phyloP scores from a whole-genome alignment of 2,888 invertebrate genomes.

The Odontocerum albicorne region DNA sequence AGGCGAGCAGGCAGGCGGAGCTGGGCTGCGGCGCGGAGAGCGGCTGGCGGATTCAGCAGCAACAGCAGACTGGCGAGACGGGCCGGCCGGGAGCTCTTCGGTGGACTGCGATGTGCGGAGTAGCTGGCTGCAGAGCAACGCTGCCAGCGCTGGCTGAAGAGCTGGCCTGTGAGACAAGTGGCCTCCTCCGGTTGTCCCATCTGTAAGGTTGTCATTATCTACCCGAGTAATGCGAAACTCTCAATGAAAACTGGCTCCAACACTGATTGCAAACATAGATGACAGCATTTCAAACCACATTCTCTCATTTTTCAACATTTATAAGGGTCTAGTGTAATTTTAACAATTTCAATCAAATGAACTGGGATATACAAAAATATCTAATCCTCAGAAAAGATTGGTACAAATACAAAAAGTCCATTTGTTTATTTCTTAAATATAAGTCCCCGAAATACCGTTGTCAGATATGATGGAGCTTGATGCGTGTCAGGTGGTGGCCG shows the following conservation, averaged over 20 bases:
- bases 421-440: conserved; percentile 24
- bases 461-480: conserved; percentile 42
- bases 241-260: conserved; percentile 26
- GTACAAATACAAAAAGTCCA: conserved; percentile 8
- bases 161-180: conserved; percentile 5
- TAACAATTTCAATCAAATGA: conserved; percentile 4
- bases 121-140: conserved; percentile 1
- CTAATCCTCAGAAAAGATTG: conserved; percentile 10
- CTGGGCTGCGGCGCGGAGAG: not conserved
- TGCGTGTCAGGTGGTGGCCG: conserved; percentile 42
- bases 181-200: conserved; percentile 13
- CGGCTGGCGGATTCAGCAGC: conserved; percentile 1
- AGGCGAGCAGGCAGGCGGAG: conserved; percentile 9
- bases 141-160: not conserved
- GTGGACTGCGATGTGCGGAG: conserved; percentile 7
- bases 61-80: conserved; percentile 9
- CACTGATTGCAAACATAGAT: conserved; percentile 20
- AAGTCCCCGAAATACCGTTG: conserved; percentile 35
- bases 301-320: not conserved
- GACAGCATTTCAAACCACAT: conserved; percentile 4
- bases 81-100: not conserved
- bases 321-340: not conserved
- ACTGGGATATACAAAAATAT: not conserved
- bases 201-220: conserved; percentile 36
- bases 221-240: conserved; percentile 34